phyloP scores from a whole-genome alignment of 2,888 invertebrate species.

The Tricholauxania praeusta region DNA sequence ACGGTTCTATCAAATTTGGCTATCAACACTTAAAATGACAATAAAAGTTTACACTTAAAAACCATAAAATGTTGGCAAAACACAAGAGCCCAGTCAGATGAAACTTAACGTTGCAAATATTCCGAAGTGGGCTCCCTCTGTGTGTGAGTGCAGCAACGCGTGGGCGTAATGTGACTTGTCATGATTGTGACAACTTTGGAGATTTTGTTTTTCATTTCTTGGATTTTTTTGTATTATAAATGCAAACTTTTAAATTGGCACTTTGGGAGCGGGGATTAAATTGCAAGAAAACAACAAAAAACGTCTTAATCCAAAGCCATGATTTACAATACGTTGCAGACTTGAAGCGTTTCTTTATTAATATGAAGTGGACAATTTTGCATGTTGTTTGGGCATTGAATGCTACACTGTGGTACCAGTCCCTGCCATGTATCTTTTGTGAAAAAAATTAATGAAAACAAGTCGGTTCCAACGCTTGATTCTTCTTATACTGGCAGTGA shows the following conservation, averaged over 20 bases:
- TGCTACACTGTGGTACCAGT: neutral
- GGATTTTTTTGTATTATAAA: constrained; percentile 11
- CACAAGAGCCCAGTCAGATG: neutral
- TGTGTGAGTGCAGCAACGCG: constrained; percentile 48
- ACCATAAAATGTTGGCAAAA: neutral
- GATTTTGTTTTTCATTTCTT: neutral
- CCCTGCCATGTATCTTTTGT: constrained; percentile 54
- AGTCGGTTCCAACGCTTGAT: constrained; percentile 32
- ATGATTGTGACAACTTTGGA: constrained; percentile 29
- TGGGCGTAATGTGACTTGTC: constrained; percentile 25
- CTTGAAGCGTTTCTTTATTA: constrained; percentile 20
- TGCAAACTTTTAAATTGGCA: constrained; percentile 25
- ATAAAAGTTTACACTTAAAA: constrained; percentile 56
- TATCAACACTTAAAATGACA: constrained; percentile 40
- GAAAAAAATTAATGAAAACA: constrained; percentile 15
- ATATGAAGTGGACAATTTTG: constrained; percentile 18
- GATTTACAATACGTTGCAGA: constrained; percentile 27
- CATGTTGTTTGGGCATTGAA: neutral
- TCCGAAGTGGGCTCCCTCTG: constrained; percentile 3
- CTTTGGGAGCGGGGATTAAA: constrained; percentile 31
- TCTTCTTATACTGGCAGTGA: neutral
- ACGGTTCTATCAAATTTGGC: constrained; percentile 54
- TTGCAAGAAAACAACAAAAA: constrained; percentile 41
- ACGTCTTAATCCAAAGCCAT: constrained; percentile 58
- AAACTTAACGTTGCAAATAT: no score